These are phyloP conservation scores for Carcharodon carcharias DNA, from an alignment of 2,797 vertebrate species.

Conservation along the genomic window DNA sequence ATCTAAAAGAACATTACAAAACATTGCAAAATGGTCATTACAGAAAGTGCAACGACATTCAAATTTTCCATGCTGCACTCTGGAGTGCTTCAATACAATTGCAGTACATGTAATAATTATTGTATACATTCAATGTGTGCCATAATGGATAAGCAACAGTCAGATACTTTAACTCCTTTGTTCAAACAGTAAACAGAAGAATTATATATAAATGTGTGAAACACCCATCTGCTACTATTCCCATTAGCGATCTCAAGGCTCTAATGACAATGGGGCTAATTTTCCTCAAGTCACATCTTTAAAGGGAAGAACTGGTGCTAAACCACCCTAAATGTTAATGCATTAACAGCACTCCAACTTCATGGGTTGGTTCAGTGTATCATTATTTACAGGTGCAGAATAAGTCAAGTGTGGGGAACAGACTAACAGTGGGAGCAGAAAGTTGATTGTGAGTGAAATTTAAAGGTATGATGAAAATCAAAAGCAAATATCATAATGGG, in stretches of 20 bases:
- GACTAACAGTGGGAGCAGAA: neutral
- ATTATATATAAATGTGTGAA: neutral
- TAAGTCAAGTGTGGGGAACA: neutral
- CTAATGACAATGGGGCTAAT: neutral
- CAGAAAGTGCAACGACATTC: no score
- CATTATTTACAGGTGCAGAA: neutral
- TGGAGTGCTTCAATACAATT: no score
- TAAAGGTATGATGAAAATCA: neutral
- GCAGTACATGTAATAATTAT: no score
- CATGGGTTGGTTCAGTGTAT: neutral
- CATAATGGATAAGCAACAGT: neutral
- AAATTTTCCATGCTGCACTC: no score
- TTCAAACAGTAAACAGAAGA: neutral
- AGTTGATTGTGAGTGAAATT: neutral
- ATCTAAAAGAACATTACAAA: no score
- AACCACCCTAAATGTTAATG: neutral
- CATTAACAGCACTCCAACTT: neutral
- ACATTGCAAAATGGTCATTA: no score
- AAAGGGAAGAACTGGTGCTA: neutral
- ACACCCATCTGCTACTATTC: neutral
- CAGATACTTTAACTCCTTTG: neutral
- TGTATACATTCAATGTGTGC: no score
- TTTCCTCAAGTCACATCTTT: neutral
- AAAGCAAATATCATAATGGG: neutral
- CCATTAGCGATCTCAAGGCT: neutral